Evolutionary conservation across 2,797 vertebrate species (phyloP), one percentile per base, ranked within the genome.

Genomic region (Clarias pachynema): DNA sequence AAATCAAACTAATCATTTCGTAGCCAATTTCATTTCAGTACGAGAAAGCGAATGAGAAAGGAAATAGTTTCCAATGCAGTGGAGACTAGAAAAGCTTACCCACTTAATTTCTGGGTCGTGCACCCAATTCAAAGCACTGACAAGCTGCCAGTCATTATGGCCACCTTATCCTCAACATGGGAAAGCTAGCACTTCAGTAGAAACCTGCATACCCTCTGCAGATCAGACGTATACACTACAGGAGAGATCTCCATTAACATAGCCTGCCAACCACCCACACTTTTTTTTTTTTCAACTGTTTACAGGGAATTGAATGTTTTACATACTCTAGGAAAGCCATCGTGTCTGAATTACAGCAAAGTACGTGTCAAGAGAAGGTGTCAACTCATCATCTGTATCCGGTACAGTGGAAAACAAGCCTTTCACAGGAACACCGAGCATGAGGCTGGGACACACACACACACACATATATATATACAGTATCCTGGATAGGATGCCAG

Each of bases 1-100:
- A 78, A 92, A 92, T 93, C 90, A 91, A 85, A 84, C 70, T 83
- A 37, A 37, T 77, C 82, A 88, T 91, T 88, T 88, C 63, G 34
- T 26, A 79, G 81, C 89, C 63, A 84, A 87, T 90, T 92, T 78
- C 72, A 83, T 82, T 89, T 86, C 26, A 31, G 75, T 88, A 40
- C 81, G 79, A 89, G 89, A 92, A 63, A 87, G 72, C 69, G 88
- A 81, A 49, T 24, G 37, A 87, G 40, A 53, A 57, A 40, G 37
- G 70, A 83, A 89, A 91, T 87, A 75, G 82, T 79, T 81, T 81
- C 68, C 68, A 75, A 87, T 82, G 72, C 73, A 84, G 82, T 81
- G 83, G 60, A 84, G 49, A 84, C 74, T 73, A 87, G 79, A 74
- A 75, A 34, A 84, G 59, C 70, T 73, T 56, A 29, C 88, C 81